These are phyloP conservation scores for Sialis fuliginosa DNA, from an alignment of 2,888 invertebrate genomes.

Conservation along the genomic window DNA sequence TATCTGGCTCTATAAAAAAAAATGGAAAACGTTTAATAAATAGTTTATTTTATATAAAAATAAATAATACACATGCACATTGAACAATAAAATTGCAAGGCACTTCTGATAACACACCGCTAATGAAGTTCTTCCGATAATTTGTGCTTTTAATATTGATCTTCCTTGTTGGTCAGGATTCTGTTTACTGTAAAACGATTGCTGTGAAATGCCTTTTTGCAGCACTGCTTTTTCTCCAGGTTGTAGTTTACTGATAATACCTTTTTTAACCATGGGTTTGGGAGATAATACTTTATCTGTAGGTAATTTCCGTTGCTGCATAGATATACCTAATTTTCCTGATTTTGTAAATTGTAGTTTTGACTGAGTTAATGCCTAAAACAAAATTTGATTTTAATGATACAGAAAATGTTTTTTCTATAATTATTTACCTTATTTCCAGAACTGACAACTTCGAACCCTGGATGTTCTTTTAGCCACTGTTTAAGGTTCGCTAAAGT, in stretches of 20 bases:
- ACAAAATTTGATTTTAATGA: background rate
- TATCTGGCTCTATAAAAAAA: constrained; percentile 12
- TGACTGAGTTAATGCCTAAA: constrained; percentile 18
- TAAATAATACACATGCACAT: no score
- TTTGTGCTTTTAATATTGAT: background rate
- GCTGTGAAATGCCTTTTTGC: background rate
- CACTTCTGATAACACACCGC: background rate
- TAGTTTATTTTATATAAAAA: no score
- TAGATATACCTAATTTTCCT: constrained; percentile 5
- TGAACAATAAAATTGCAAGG: background rate
- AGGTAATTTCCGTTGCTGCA: no score
- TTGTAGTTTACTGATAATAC: constrained; percentile 5
- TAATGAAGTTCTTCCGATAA: background rate
- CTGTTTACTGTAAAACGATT: background rate
- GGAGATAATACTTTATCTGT: background rate
- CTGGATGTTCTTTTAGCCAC: constrained; percentile 77
- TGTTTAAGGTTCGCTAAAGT: constrained; percentile 58
- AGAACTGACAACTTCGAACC: constrained; percentile 65
- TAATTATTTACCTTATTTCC: constrained; percentile 20
- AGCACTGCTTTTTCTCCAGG: constrained; percentile 2
- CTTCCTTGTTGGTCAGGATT: background rate
- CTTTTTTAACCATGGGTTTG: constrained; percentile 3
- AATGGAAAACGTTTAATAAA: background rate
- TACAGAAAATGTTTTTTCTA: background rate
- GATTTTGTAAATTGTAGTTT: constrained; percentile 23